phyloP scores from a whole-genome alignment of 2,113 vertebrate genomes.

The Sciurus niger region DNA sequence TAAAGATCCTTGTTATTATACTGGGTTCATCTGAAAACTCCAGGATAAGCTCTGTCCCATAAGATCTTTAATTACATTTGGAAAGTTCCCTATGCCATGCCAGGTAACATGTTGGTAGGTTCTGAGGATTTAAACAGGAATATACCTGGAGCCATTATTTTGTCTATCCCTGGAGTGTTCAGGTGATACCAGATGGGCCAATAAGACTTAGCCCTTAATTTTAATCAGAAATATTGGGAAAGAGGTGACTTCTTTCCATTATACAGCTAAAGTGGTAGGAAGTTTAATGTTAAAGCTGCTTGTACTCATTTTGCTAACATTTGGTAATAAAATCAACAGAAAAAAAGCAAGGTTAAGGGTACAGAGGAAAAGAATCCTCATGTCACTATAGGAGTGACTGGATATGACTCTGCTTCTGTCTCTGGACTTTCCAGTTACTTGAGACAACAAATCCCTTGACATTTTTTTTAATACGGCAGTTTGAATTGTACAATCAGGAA shows the following conservation, averaged over 20 bases:
- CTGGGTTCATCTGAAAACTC: background rate
- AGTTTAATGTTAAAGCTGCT: background rate
- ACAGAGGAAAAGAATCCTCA: background rate
- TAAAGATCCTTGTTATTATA: background rate
- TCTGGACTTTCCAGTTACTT: background rate
- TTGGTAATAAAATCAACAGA: background rate
- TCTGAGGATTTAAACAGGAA: background rate
- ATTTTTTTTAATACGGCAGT: background rate
- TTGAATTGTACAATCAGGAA: background rate
- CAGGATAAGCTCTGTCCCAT: background rate
- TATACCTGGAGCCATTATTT: background rate
- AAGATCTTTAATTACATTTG: background rate
- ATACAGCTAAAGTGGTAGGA: background rate
- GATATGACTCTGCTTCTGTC: background rate
- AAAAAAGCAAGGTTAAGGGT: background rate
- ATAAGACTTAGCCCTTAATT: background rate
- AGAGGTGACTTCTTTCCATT: background rate
- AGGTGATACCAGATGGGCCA: background rate
- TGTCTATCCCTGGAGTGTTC: background rate
- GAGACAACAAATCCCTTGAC: background rate
- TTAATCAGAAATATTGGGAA: background rate
- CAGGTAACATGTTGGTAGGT: background rate
- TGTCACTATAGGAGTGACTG: background rate
- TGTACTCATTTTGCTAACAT: background rate
- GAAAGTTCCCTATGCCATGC: background rate